These are phyloP conservation scores for Muraenolepis orangiensis DNA, from an alignment of 2,797 vertebrate genomes.

Conservation along the genomic window DNA sequence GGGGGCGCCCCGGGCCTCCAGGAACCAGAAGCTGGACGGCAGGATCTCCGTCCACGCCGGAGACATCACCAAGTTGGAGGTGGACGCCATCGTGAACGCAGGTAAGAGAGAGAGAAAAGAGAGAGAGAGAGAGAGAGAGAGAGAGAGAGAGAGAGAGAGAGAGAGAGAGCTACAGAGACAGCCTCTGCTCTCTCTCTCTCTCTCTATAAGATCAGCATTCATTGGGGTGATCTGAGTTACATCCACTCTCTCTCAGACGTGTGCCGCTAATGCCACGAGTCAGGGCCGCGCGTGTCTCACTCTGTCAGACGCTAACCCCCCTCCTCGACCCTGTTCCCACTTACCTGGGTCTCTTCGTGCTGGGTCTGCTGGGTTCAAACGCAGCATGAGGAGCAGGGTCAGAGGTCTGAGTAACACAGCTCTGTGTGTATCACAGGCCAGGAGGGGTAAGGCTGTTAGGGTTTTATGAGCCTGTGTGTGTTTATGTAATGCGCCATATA, in stretches of 20 bases:
- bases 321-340: background rate
- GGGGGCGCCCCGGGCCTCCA: conserved; percentile 31
- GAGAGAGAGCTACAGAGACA: too few relatives aligned
- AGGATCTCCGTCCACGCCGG: conserved; percentile 83
- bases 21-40: conserved; percentile 71
- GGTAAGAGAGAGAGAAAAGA: conserved; percentile 60
- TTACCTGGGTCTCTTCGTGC: background rate
- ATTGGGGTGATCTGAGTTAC: background rate
- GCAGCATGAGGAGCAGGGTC: background rate
- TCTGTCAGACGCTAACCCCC: background rate
- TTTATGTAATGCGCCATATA: too few relatives aligned
- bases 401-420: background rate
- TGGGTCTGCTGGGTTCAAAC: background rate
- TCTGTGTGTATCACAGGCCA: too few relatives aligned
- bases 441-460: too few relatives aligned
- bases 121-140: too few relatives aligned
- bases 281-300: background rate
- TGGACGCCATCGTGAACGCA: conserved; percentile 85
- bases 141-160: too few relatives aligned
- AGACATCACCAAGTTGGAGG: conserved; percentile 87
- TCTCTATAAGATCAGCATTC: background rate
- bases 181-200: background rate
- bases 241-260: background rate
- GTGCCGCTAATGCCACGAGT: background rate
- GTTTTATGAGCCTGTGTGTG: too few relatives aligned